phyloP scores from a whole-genome alignment of 2,888 invertebrate genomes.

The Acholoe squamosa region DNA sequence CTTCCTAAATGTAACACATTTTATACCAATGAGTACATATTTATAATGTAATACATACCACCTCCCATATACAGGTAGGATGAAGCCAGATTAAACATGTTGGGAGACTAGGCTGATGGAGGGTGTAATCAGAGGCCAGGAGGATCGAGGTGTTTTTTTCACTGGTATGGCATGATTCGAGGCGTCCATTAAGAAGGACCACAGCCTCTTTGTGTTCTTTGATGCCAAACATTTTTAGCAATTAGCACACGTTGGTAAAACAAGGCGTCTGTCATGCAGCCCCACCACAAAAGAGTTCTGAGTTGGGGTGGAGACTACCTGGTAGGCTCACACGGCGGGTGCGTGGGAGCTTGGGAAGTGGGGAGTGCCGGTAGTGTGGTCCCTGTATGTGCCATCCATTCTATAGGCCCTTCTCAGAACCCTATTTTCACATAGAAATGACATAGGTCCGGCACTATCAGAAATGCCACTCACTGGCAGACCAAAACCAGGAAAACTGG shows the following conservation, averaged over 20 bases:
- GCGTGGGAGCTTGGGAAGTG: too few species aligned
- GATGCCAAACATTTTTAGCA: conserved; percentile 54
- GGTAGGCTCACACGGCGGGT: background rate
- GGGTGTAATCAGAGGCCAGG: background rate
- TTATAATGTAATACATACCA: background rate
- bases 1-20: too few species aligned
- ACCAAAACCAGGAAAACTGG: too few species aligned
- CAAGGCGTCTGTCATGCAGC: conserved; percentile 32
- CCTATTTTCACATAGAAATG: too few species aligned
- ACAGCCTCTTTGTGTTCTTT: conserved; percentile 32
- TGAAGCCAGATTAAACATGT: background rate
- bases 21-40: too few species aligned
- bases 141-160: background rate
- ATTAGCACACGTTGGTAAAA: conserved; percentile 13
- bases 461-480: too few species aligned
- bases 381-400: too few species aligned
- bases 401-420: too few species aligned
- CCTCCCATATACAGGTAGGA: background rate
- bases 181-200: conserved; percentile 23
- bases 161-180: conserved; percentile 1
- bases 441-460: too few species aligned
- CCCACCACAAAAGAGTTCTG: background rate
- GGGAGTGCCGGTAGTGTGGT: too few species aligned
- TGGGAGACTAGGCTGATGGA: background rate
- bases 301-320: background rate